phyloP scores from a whole-genome alignment of 2,888 invertebrate genomes.

The Polyommatus icarus region DNA sequence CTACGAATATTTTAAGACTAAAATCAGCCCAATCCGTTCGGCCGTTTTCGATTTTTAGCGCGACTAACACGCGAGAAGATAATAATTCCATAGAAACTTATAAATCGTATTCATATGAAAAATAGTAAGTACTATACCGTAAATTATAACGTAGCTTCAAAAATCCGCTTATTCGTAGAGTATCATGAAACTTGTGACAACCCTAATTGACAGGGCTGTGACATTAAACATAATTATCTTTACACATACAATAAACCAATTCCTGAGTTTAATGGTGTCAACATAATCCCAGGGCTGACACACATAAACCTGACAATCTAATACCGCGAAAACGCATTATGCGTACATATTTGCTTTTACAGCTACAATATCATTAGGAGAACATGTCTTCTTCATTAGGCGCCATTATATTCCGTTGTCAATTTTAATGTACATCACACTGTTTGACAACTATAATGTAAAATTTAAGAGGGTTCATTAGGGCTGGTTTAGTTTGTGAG shows the following conservation, averaged over 20 bases:
- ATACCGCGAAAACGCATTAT: slow-evolving; percentile 30
- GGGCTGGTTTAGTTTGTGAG: neutral
- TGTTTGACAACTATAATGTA: slow-evolving; percentile 11
- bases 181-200: neutral
- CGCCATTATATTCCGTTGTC: slow-evolving; percentile 29
- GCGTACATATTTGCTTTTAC: slow-evolving; percentile 28
- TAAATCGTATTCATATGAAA: neutral
- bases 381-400: slow-evolving; percentile 30
- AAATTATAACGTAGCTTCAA: neutral
- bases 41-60: no score
- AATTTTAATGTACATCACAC: slow-evolving; percentile 21
- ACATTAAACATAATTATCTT: slow-evolving; percentile 13
- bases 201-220: slow-evolving; percentile 17
- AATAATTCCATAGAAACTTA: neutral
- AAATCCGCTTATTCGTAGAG: neutral
- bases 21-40: no score
- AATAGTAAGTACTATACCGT: neutral
- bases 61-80: no score
- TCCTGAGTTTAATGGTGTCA: slow-evolving; percentile 29
- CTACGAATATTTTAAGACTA: no score
- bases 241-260: slow-evolving; percentile 25
- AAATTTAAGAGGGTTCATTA: slow-evolving; percentile 20
- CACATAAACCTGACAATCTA: slow-evolving; percentile 25
- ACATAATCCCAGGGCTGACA: slow-evolving; percentile 25
- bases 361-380: slow-evolving; percentile 25